Percentiles rank a stretch among this genome's conserved stretches.
These are phyloP conservation scores for Pantala flavescens DNA, from an alignment of 1,140 invertebrate species.

Conservation along the genomic window DNA sequence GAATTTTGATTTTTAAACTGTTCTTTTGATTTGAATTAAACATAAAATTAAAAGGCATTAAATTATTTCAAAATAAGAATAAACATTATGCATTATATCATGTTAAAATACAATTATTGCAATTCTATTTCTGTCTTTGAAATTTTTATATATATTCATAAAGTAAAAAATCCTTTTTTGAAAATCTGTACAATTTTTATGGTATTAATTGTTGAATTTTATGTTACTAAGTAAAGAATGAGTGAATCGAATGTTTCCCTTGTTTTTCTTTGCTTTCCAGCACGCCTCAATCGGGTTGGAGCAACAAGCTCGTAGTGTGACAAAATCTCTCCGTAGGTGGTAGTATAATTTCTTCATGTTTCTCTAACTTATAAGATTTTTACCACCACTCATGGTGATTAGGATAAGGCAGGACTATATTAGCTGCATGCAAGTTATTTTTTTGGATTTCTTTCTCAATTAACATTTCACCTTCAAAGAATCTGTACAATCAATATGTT, in stretches of 20 bases:
- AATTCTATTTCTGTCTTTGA: neutral
- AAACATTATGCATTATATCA: neutral
- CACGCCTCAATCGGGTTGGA: conserved; percentile 35
- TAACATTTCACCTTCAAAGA: too few relatives aligned
- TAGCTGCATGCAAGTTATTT: neutral
- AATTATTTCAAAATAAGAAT: neutral
- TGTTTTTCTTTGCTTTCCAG: conserved; percentile 33
- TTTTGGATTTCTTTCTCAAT: neutral
- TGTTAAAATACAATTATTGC: too few relatives aligned
- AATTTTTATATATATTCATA: neutral
- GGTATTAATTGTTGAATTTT: neutral
- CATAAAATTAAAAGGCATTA: neutral
- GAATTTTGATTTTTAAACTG: too few relatives aligned
- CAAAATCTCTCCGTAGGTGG: conserved; percentile 31
- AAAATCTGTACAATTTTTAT: neutral
- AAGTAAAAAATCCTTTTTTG: neutral
- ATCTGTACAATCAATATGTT: too few relatives aligned
- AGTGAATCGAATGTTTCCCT: conserved; percentile 9
- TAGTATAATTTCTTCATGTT: conserved; percentile 10
- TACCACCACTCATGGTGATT: neutral
- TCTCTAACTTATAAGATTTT: neutral
- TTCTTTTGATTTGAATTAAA: too few relatives aligned
- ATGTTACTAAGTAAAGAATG: neutral
- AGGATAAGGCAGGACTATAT: neutral
- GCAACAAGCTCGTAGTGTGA: conserved; percentile 34